Percentiles rank a stretch among this genome's conserved stretches.
These are phyloP conservation scores for Tinea semifulvella DNA, from an alignment of 2,888 invertebrate genomes.

Conservation along the genomic window DNA sequence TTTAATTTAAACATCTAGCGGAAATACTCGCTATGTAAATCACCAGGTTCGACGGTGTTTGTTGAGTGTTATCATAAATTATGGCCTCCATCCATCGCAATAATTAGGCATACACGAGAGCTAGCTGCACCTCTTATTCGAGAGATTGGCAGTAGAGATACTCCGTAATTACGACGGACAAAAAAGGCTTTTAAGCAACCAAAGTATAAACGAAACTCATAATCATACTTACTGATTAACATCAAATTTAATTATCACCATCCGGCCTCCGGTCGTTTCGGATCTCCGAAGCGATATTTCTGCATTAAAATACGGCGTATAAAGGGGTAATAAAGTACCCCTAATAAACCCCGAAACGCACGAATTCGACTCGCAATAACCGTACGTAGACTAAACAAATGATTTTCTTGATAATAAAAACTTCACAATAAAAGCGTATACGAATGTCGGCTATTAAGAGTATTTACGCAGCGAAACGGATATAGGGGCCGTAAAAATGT, in stretches of 20 bases:
- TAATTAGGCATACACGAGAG: neutral
- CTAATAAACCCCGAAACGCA: slow-evolving; percentile 59
- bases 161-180: slow-evolving; percentile 29
- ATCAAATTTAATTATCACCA: slow-evolving; percentile 53
- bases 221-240: slow-evolving; percentile 41
- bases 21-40: neutral
- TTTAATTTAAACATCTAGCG: slow-evolving; percentile 26
- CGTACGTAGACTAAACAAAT: slow-evolving; percentile 65
- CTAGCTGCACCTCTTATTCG: neutral
- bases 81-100: neutral
- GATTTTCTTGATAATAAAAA: slow-evolving; percentile 64
- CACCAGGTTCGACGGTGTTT: neutral
- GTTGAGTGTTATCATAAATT: neutral
- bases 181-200: slow-evolving; percentile 33
- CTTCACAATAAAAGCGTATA: slow-evolving; percentile 63
- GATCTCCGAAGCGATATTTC: slow-evolving; percentile 37
- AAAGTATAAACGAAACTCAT: slow-evolving; percentile 37
- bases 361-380: slow-evolving; percentile 51
- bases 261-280: slow-evolving; percentile 36
- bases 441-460: slow-evolving; percentile 64
- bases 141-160: slow-evolving; percentile 36
- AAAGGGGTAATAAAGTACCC: slow-evolving; percentile 56
- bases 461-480: slow-evolving; percentile 64
- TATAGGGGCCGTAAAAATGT: slow-evolving; percentile 60
- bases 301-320: slow-evolving; percentile 40